phyloP scores from a whole-genome alignment of 2,888 invertebrate genomes.

The Conomelus anceps region DNA sequence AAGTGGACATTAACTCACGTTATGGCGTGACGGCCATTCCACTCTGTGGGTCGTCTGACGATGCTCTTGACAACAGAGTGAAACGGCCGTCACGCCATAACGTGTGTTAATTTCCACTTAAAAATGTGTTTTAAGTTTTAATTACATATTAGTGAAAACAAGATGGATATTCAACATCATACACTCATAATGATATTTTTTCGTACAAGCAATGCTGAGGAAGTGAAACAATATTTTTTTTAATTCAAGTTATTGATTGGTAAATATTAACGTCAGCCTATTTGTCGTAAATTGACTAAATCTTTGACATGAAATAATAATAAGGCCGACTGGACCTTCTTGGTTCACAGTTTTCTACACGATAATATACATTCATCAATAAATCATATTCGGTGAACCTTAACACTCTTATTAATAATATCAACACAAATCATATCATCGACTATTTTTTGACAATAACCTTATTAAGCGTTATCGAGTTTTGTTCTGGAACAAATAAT shows the following conservation, averaged over 20 bases:
- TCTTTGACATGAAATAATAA: not conserved
- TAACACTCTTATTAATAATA: not conserved
- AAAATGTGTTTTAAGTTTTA: too few relatives aligned
- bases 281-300: not conserved
- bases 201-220: too few relatives aligned
- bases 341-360: not conserved
- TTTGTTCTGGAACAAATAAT: not conserved
- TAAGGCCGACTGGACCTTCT: not conserved
- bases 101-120: too few relatives aligned
- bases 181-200: not conserved
- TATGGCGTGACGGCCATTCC: too few relatives aligned
- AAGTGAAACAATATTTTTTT: not conserved
- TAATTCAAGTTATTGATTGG: not conserved
- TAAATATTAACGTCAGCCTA: not conserved
- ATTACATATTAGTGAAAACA: too few relatives aligned
- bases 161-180: too few relatives aligned
- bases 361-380: not conserved
- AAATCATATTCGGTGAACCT: not conserved
- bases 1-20: too few relatives aligned
- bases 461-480: not conserved
- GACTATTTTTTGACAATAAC: not conserved
- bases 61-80: too few relatives aligned
- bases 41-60: too few relatives aligned
- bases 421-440: not conserved
- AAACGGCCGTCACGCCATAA: too few relatives aligned